Percentiles rank a stretch among this genome's conserved stretches.
These are phyloP conservation scores for Chromobotia macracanthus DNA, from an alignment of 2,797 vertebrate genomes.

Conservation along the genomic window DNA sequence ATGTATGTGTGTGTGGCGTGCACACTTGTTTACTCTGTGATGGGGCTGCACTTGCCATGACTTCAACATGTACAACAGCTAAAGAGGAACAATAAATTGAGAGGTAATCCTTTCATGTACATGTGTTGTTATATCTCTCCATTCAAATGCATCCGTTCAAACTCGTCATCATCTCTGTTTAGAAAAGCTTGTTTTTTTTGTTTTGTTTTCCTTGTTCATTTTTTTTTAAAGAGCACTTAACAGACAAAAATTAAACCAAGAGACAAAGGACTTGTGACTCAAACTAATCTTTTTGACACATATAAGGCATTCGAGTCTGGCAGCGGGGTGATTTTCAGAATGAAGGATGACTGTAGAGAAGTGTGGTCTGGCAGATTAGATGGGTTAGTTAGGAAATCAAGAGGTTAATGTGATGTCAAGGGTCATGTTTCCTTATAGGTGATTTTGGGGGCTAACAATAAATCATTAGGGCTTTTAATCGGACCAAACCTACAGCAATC, in stretches of 20 bases:
- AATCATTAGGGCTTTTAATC: slow-evolving; percentile 26
- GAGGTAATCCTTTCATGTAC: slow-evolving; percentile 45
- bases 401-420: slow-evolving; percentile 40
- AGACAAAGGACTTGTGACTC: not conserved
- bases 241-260: slow-evolving; percentile 46
- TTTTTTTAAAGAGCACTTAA: slow-evolving; percentile 51
- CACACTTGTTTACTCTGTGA: slow-evolving; percentile 30
- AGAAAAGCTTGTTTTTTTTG: not conserved
- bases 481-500: not conserved
- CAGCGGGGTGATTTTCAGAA: slow-evolving; percentile 12
- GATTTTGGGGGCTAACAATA: slow-evolving; percentile 29
- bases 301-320: not conserved
- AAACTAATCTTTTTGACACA: not conserved
- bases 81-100: slow-evolving; percentile 22
- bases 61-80: not conserved
- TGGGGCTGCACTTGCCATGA: not conserved
- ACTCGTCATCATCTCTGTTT: slow-evolving; percentile 27
- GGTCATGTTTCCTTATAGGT: slow-evolving; percentile 35
- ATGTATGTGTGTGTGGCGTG: slow-evolving; percentile 51
- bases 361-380: slow-evolving; percentile 12
- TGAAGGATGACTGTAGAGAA: slow-evolving; percentile 5
- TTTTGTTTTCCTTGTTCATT: slow-evolving; percentile 1
- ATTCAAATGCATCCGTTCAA: slow-evolving; percentile 53
- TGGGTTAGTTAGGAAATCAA: slow-evolving; percentile 12
- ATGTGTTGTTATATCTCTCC: slow-evolving; percentile 48